Evolutionary conservation across 1,140 invertebrate species (phyloP).

Genomic region (Brachionus plicatilis): DNA sequence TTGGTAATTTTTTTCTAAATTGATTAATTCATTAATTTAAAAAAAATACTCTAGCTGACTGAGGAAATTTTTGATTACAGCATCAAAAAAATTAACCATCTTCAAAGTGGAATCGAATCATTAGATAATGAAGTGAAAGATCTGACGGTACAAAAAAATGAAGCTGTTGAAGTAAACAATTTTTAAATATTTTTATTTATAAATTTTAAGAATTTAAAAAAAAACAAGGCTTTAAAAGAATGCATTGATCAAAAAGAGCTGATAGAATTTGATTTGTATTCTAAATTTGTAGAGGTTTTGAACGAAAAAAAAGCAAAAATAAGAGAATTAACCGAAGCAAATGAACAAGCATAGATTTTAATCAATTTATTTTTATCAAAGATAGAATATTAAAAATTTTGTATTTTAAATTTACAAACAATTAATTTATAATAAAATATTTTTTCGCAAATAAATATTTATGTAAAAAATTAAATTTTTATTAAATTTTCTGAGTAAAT

Average conservation of each 20-base stretch:
- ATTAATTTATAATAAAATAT: no score
- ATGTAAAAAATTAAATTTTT: no score
- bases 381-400: no score
- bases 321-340: neutral
- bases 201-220: neutral
- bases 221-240: neutral
- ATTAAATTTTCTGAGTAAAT: no score
- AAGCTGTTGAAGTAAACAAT: neutral
- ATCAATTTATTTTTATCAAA: no score
- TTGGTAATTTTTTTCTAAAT: neutral
- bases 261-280: slow-evolving; percentile 10
- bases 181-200: neutral
- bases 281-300: slow-evolving; percentile 21
- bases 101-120: neutral
- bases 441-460: no score
- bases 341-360: no score
- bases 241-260: neutral
- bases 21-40: no score
- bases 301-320: slow-evolving; percentile 34
- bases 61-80: neutral
- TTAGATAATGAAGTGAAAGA: neutral
- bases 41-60: neutral
- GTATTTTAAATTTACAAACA: no score
- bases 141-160: neutral
- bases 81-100: neutral